Conservation (phyloP, 2,888 invertebrate species). For the Ochlodes sylvanus region DNA sequence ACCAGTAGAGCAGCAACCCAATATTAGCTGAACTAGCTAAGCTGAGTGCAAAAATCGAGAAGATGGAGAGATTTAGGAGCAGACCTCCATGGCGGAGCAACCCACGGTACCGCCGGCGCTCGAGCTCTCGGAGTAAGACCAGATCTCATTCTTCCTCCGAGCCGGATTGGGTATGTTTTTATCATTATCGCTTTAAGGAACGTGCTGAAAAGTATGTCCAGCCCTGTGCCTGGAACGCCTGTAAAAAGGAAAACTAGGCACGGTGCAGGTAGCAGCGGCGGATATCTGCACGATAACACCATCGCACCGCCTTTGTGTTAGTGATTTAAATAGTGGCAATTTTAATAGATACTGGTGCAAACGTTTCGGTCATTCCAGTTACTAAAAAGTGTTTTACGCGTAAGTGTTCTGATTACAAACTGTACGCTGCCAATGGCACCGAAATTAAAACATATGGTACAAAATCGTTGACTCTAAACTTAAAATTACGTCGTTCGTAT, state of each 20-base stretch:
- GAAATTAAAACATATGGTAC: constrained; percentile 41
- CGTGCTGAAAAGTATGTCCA: constrained; percentile 33
- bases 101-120: not conserved
- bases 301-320: constrained; percentile 39
- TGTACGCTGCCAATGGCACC: constrained; percentile 42
- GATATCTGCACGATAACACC: constrained; percentile 22
- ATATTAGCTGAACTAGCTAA: constrained; percentile 19
- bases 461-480: constrained; percentile 29
- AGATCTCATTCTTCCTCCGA: too few relatives aligned
- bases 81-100: not conserved
- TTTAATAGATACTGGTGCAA: too few relatives aligned
- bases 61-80: not conserved
- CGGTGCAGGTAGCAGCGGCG: constrained; percentile 32
- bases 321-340: constrained; percentile 35
- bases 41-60: not conserved
- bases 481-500: constrained; percentile 32
- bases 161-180: constrained; percentile 39
- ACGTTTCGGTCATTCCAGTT: constrained; percentile 41
- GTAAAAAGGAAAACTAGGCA: constrained; percentile 14
- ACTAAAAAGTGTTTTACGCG: not conserved
- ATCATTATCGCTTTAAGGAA: constrained; percentile 38
- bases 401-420: constrained; percentile 24
- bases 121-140: not conserved
- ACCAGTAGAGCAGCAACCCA: not conserved
- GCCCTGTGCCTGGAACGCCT: constrained; percentile 39